Conservation (phyloP, 1,140 invertebrate species). For the Galendromus occidentalis region DNA sequence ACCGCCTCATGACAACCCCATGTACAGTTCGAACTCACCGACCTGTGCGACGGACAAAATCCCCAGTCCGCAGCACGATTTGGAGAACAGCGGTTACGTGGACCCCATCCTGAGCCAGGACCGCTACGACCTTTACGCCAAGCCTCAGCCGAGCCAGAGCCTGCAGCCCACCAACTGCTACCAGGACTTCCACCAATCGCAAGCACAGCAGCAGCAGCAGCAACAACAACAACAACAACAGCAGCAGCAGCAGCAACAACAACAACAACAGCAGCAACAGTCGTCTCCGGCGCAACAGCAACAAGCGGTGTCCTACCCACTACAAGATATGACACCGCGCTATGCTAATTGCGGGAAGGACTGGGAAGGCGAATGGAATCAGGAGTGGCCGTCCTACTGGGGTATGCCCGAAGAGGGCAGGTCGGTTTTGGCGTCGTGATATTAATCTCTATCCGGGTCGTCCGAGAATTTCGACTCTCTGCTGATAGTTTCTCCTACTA, state of each 20-base stretch:
- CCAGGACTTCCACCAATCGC: neutral
- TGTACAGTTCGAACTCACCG: neutral
- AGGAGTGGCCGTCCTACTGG: conserved; percentile 10
- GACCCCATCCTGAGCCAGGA: neutral
- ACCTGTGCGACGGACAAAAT: too few relatives aligned
- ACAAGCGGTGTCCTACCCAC: neutral
- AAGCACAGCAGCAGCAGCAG: neutral
- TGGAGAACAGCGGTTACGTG: neutral
- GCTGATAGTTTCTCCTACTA: too few relatives aligned
- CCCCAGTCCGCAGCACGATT: neutral
- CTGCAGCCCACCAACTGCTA: neutral
- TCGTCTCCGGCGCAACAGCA: neutral
- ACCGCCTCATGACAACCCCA: neutral
- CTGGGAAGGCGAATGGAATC: conserved; percentile 8
- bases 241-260: neutral
- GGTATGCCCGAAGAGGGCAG: conserved; percentile 6
- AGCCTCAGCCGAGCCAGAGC: neutral
- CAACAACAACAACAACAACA: neutral
- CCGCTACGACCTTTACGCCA: too few relatives aligned
- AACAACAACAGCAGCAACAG: neutral
- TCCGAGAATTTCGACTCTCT: too few relatives aligned
- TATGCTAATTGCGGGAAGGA: neutral
- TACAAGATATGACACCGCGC: conserved; percentile 5
- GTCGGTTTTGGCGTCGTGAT: conserved; percentile 10
- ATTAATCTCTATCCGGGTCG: neutral